Base-by-base conservation (phyloP, 2,797 vertebrate species). In the Eulemur coronatus region DNA sequence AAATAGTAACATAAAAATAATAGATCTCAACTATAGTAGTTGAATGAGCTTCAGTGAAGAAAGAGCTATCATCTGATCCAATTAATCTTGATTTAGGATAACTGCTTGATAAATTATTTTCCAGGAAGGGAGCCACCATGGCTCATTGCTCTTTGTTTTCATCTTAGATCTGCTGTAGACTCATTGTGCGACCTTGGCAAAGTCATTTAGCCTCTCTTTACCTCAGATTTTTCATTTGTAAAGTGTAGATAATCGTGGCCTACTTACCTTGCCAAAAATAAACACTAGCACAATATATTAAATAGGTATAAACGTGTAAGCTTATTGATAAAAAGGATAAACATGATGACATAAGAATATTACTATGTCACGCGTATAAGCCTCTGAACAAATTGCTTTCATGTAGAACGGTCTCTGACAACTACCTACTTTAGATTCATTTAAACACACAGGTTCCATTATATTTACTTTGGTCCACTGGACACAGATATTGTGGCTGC, bases 21-120 rank as follows among this genome's bases (percentile, higher is more conserved):
- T 26, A 48, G 35, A 52, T 57, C 50, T 78, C 30, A 38, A 38
- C 67, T 28, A 0, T 35, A 30, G 50, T 59, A 72, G n/a, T 43
- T 50, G 46, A 75, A 30, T 35, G 63, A 46, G 24, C 35, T 92
- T 80, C 3, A 24, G 26, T 57, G 91, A 93, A 91, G 67, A 90
- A 97, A 79, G 91, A 92, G 33, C 84, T 57, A 95, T 46, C 80
- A 81, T 79, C 65, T 95, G 50, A 96, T 4, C 84, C 96, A 89
- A 92, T 72, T 94, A 96, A 97, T 98, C 55, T 92, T 79, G 24
- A 96, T 98, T 97, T 97, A 79, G 90, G 75, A 89, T 84, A 96
- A 73, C 24, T 85, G 95, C 90, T 91, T 97, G 98, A 98, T 84
- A 96, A 98, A 97, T 94, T 88, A 97, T 50, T n/a, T 38, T 38